Conservation (phyloP, 1,140 invertebrate genomes). For the Akabosia matsudoensis region DNA sequence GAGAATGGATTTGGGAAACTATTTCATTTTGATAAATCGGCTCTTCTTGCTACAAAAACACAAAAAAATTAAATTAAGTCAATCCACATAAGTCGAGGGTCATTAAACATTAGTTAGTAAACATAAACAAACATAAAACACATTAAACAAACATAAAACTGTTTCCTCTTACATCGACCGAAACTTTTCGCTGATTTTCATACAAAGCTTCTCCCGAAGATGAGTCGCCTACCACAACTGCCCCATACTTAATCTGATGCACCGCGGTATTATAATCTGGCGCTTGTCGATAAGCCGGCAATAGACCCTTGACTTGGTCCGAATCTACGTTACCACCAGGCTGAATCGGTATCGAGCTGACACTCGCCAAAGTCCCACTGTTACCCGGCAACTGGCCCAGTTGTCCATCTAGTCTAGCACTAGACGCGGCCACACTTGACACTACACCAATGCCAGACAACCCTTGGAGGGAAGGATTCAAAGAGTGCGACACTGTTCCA, state of each 20-base stretch:
- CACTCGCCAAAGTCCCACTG: not conserved
- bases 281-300: constrained; percentile 84
- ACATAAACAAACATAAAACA: not conserved
- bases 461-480: constrained; percentile 39
- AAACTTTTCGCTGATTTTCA: constrained; percentile 18
- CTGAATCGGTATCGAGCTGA: not conserved
- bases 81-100: no score
- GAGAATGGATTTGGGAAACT: no score
- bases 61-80: no score
- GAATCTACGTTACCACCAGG: not conserved
- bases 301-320: constrained; percentile 54
- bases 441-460: constrained; percentile 14
- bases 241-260: constrained; percentile 59
- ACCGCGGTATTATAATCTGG: constrained; percentile 93
- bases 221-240: constrained; percentile 26
- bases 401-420: not conserved
- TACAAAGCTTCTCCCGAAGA: constrained; percentile 10
- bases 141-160: not conserved
- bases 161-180: not conserved
- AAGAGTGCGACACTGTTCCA: not conserved
- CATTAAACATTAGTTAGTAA: no score
- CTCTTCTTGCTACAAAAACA: not conserved
- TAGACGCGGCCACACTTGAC: not conserved
- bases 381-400: not conserved
- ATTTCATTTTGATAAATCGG: not conserved